Conservation (phyloP, 2,113 vertebrate species). For the Pagrus major region DNA sequence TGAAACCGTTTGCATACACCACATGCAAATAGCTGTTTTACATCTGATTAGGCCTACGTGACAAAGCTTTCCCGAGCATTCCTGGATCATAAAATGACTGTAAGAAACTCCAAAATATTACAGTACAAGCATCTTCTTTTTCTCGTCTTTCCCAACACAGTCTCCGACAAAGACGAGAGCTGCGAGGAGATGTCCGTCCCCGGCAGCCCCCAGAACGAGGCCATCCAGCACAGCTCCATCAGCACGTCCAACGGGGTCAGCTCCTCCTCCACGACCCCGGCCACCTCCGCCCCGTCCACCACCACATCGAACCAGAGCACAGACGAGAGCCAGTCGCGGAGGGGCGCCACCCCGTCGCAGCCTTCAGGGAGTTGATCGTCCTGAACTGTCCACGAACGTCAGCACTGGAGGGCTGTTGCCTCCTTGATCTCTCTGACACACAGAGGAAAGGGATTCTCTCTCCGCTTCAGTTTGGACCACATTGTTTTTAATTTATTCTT, state of each 20-base stretch:
- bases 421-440: constrained; percentile 85
- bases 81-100: constrained; percentile 7
- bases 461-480: constrained; percentile 85
- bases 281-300: constrained; percentile 86
- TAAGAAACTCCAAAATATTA: background rate
- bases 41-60: constrained; percentile 56
- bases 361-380: constrained; percentile 94
- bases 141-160: constrained; percentile 68
- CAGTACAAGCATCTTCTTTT: background rate
- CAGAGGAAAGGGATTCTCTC: constrained; percentile 71
- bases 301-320: constrained; percentile 92
- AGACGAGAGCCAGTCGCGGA: constrained; percentile 87
- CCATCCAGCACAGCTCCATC: constrained; percentile 98
- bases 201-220: constrained; percentile 93
- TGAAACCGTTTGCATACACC: constrained; percentile 68
- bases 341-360: constrained; percentile 87
- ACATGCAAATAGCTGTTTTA: constrained; percentile 66
- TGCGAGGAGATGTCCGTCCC: constrained; percentile 96
- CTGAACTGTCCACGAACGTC: constrained; percentile 73
- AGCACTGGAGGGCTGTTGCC: constrained; percentile 54
- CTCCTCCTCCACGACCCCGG: constrained; percentile 88
- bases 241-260: constrained; percentile 98
- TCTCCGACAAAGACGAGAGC: constrained; percentile 95
- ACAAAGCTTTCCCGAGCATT: constrained; percentile 35
- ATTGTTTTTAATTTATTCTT: constrained; percentile 70